Conservation (phyloP, 2,888 invertebrate genomes). For the Salpingus planirostris region DNA sequence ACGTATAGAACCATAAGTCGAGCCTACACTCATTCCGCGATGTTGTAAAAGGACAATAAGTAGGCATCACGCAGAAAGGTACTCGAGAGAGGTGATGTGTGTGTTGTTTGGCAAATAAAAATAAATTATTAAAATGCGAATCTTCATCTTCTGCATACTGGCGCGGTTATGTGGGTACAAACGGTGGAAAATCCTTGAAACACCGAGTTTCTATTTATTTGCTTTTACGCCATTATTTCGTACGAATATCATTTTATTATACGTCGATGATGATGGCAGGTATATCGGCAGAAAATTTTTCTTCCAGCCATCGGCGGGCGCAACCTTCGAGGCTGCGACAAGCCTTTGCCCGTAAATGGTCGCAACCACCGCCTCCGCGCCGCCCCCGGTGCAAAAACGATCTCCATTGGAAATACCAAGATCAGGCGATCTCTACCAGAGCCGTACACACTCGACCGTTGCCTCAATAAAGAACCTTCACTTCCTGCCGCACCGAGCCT, state of each 20-base stretch:
- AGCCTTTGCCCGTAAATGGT: slow-evolving; percentile 37
- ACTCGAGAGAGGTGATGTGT: too few relatives aligned
- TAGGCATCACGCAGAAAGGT: slow-evolving; percentile 19
- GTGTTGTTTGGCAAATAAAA: slow-evolving; percentile 21
- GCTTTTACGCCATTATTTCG: too few relatives aligned
- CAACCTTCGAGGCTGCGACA: slow-evolving; percentile 24
- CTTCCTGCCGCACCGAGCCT: neutral
- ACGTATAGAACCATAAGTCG: slow-evolving; percentile 21
- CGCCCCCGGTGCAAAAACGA: slow-evolving; percentile 26
- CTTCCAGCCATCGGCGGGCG: slow-evolving; percentile 2
- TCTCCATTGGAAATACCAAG: slow-evolving; percentile 2
- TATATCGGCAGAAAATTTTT: neutral
- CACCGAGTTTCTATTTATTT: slow-evolving; percentile 5
- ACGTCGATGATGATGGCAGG: too few relatives aligned
- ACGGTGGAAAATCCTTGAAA: too few relatives aligned
- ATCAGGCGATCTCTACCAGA: slow-evolving; percentile 10
- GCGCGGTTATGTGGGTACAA: too few relatives aligned
- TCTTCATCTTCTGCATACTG: too few relatives aligned
- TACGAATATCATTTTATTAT: too few relatives aligned
- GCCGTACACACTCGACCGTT: slow-evolving; percentile 2
- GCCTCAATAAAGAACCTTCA: neutral
- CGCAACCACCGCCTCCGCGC: slow-evolving; percentile 35
- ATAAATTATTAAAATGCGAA: too few relatives aligned
- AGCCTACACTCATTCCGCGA: too few relatives aligned
- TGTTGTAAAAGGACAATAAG: slow-evolving; percentile 23